Percentiles rank a stretch among this genome's conserved stretches.
phyloP scores from a whole-genome alignment of 2,797 vertebrate species.

The Typhlichthys subterraneus region DNA sequence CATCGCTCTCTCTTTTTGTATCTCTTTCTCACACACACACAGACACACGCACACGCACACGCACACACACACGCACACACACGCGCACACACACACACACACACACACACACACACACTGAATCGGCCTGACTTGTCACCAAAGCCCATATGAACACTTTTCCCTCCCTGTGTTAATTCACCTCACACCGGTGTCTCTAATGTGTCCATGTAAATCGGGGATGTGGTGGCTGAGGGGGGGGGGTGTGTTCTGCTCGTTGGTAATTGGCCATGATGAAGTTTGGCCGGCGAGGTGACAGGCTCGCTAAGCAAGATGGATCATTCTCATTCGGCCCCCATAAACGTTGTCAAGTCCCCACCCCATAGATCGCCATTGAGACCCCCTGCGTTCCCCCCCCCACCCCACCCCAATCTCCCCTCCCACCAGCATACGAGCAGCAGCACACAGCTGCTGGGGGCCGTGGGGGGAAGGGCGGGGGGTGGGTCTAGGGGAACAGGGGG shows the following conservation, averaged over 20 bases:
- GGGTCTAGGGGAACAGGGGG: conserved; percentile 11
- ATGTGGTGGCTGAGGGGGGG: conserved; percentile 49
- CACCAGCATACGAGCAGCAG: conserved; percentile 86
- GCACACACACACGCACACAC: conserved; percentile 7
- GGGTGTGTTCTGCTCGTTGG: conserved; percentile 84
- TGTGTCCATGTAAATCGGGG: conserved; percentile 81
- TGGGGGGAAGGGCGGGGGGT: conserved; percentile 28
- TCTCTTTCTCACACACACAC: conserved; percentile 18
- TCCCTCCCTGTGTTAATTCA: conserved; percentile 13
- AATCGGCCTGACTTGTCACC: conserved; percentile 43
- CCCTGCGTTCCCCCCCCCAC: conserved; percentile 88
- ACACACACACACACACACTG: conserved; percentile 37
- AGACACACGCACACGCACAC: not conserved
- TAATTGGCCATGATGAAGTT: conserved; percentile 99
- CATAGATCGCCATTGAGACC: conserved; percentile 86
- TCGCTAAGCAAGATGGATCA: conserved; percentile 99
- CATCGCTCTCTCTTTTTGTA: conserved; percentile 3
- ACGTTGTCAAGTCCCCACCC: conserved; percentile 99
- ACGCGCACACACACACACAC: conserved; percentile 23
- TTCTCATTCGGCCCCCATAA: conserved; percentile 99
- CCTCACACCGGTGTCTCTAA: conserved; percentile 69
- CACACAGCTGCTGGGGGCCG: conserved; percentile 83
- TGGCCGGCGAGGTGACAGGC: conserved; percentile 97
- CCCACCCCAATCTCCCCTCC: conserved; percentile 90
- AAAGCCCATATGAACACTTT: conserved; percentile 24